Base-by-base conservation (phyloP, 1,140 invertebrate species). In the Pseudomyrmex pallidus region DNA sequence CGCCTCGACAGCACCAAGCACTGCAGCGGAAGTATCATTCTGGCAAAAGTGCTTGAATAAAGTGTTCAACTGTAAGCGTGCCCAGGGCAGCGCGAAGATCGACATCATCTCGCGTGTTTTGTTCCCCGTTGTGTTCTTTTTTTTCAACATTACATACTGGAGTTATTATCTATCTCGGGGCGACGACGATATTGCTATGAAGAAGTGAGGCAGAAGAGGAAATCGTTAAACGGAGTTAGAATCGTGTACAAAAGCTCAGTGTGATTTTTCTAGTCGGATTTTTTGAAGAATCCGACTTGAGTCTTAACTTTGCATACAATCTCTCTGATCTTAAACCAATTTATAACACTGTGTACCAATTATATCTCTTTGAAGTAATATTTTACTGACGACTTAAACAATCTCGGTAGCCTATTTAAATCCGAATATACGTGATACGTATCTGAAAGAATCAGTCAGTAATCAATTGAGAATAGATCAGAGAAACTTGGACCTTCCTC, bases 71-170 rank as follows among this genome's bases (percentile, higher is more conserved):
- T 98, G 98, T 95, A 35, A 35, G 35, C 97, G 97, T 91, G 97
- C 97, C 5, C 97, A 97, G 80, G 96, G 97, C 89, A 98, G 98
- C 93, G 98, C 98, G 94, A 95, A 97, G 90, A 99, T 99, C 93
- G 98, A 99, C 94, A 98, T 99, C 93, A 97, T 99, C 93, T 98
- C 98, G 85, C 95, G 98, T 88, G 97, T 98, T 95, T 97, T 97
- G 90, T 99, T 99, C 94, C 98, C 98, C 35, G 95, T 98, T 88
- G 97, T 98, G 83, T 99, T 99, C 94, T 97, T 98, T 82, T 95
- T 99, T 88, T 99, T 99, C 96, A 99, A 99, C 94, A 94, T 98
- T 90, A 97, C 97, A 91, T 99, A 99, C 94, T 99, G 98, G 98
- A 98, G 96, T 87, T 98, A 96, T 70, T 98, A 98, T 93, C 95